Evolutionary conservation across 1,140 invertebrate species (phyloP).

Genomic region (Halyomorpha halys): DNA sequence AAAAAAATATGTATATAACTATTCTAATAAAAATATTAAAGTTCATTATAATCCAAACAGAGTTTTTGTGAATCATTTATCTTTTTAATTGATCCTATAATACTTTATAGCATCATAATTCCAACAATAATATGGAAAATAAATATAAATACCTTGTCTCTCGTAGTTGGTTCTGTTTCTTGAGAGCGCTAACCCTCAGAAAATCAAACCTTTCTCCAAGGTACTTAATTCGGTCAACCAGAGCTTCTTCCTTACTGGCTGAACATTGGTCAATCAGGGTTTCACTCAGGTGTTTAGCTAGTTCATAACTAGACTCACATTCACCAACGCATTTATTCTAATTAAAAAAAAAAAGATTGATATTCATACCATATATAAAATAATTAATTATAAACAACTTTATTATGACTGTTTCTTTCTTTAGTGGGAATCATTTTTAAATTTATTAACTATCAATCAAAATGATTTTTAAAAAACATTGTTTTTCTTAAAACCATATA

Average conservation of each 20-base stretch:
- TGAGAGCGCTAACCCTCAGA: conserved; percentile 56
- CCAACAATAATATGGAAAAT: too few relatives aligned
- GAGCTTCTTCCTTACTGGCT: conserved; percentile 51
- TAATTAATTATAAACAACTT: too few relatives aligned
- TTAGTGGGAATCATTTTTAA: too few relatives aligned
- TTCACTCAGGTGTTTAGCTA: conserved; percentile 64
- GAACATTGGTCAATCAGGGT: conserved; percentile 60
- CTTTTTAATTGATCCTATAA: background rate
- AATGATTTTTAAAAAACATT: too few relatives aligned
- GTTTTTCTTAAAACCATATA: too few relatives aligned
- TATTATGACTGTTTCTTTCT: too few relatives aligned
- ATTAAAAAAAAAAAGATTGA: background rate
- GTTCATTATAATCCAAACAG: background rate
- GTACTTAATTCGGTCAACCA: conserved; percentile 51
- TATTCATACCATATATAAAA: too few relatives aligned
- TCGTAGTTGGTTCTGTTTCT: conserved; percentile 58
- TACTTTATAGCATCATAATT: too few relatives aligned
- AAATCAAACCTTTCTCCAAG: conserved; percentile 55
- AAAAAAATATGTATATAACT: too few relatives aligned
- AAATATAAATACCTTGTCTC: conserved; percentile 55
- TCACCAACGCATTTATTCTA: conserved; percentile 55
- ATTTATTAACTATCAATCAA: too few relatives aligned
- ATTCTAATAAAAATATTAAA: too few relatives aligned
- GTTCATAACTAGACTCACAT: conserved; percentile 61
- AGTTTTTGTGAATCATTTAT: background rate